A percentile compares a stretch with the other conserved stretches of the same genome.
Conservation (phyloP, 2,797 vertebrate species). For the Gambelia wislizenii region DNA sequence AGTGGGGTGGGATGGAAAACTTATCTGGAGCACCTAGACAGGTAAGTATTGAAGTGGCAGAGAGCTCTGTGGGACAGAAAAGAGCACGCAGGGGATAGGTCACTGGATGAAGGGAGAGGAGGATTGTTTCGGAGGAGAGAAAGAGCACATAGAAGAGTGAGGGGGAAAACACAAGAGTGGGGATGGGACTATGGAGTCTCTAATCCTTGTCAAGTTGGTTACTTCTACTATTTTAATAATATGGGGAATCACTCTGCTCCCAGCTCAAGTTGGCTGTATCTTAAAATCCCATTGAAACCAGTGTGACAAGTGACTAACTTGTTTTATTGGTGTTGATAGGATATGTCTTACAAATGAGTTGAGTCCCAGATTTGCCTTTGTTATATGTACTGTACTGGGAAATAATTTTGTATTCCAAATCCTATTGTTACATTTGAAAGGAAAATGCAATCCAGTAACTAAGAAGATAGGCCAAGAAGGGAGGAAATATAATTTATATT, state of each 20-base stretch:
- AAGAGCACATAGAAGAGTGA: not conserved
- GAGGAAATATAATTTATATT: constrained; percentile 9
- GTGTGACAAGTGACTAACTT: not conserved
- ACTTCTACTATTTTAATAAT: not conserved
- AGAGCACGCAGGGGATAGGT: no score
- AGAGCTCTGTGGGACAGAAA: not conserved
- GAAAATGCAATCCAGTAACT: constrained; percentile 7
- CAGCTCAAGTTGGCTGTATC: not conserved
- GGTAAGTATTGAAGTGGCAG: not conserved
- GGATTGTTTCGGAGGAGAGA: not conserved
- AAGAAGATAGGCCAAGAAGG: not conserved
- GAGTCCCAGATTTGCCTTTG: not conserved
- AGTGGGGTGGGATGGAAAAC: not conserved
- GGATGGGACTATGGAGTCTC: no score
- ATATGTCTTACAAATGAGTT: not conserved
- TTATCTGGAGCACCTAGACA: not conserved
- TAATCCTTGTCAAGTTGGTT: no score
- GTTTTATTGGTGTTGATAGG: not conserved
- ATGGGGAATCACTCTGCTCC: not conserved
- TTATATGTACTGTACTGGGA: not conserved
- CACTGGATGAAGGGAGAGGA: not conserved
- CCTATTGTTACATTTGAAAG: not conserved
- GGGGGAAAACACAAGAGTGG: no score
- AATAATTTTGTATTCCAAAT: not conserved
- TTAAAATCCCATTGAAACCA: not conserved